These are phyloP conservation scores for Chionomys nivalis DNA, from an alignment of 2,113 vertebrate genomes.

Conservation along the genomic window DNA sequence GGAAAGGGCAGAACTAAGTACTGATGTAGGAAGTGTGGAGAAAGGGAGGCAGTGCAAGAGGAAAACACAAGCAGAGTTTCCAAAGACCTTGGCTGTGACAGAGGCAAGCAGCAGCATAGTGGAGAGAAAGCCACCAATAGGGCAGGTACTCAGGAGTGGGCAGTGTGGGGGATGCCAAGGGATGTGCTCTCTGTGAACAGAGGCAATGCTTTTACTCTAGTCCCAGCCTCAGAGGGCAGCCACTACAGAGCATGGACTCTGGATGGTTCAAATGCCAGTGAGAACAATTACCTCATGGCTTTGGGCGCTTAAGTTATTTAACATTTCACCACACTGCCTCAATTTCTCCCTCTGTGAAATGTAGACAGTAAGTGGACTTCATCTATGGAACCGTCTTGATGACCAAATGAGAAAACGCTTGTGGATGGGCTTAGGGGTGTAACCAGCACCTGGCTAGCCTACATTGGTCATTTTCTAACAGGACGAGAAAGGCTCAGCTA, in stretches of 20 bases:
- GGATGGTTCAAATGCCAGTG: not conserved
- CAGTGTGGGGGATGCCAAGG: not conserved
- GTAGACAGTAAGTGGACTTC: not conserved
- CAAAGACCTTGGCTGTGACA: not conserved
- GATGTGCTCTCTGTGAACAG: not conserved
- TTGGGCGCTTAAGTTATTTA: not conserved
- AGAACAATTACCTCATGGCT: not conserved
- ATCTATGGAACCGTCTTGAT: not conserved
- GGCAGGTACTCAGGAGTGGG: accelerated
- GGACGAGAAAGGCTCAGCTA: not conserved
- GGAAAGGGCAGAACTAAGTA: not conserved
- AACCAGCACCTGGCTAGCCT: not conserved
- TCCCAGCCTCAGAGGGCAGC: not conserved
- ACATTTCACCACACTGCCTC: not conserved
- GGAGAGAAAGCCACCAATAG: not conserved
- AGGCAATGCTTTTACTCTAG: not conserved
- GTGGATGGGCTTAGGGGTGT: not conserved
- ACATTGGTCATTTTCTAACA: not conserved
- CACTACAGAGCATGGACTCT: not conserved
- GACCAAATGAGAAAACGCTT: not conserved
- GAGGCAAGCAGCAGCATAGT: not conserved
- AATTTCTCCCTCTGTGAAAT: not conserved
- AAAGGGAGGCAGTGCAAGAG: not conserved
- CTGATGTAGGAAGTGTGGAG: not conserved
- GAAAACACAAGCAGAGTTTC: not conserved